Evolutionary conservation across 1,140 invertebrate species (phyloP).

Genomic region (Trichogramma pretiosum): DNA sequence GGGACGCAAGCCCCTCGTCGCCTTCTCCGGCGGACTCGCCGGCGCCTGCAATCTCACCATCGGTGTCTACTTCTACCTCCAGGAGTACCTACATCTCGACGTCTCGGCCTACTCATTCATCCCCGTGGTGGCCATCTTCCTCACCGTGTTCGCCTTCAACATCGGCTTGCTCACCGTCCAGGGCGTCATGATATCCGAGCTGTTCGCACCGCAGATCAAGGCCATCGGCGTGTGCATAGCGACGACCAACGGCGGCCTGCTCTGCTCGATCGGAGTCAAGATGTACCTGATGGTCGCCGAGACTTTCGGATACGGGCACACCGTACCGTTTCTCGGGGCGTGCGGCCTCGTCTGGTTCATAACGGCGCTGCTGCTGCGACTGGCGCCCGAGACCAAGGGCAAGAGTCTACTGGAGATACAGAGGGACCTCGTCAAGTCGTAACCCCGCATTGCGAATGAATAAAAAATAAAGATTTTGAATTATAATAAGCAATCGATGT

Average conservation of each 20-base stretch:
- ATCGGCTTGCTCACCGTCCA: slow-evolving; percentile 60
- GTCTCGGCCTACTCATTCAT: slow-evolving; percentile 42
- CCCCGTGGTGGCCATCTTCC: slow-evolving; percentile 50
- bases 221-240: slow-evolving; percentile 57
- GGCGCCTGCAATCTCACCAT: slow-evolving; percentile 42
- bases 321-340: slow-evolving; percentile 62
- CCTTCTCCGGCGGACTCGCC: slow-evolving; percentile 27
- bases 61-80: slow-evolving; percentile 51
- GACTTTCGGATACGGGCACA: slow-evolving; percentile 50
- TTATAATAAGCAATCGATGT: too few species aligned
- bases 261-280: slow-evolving; percentile 60
- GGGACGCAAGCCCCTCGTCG: slow-evolving; percentile 45
- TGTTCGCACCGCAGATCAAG: slow-evolving; percentile 61
- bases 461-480: too few species aligned
- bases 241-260: slow-evolving; percentile 56
- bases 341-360: slow-evolving; percentile 39
- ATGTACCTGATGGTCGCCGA: slow-evolving; percentile 56
- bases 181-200: slow-evolving; percentile 59
- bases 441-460: too few species aligned
- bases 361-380: slow-evolving; percentile 50
- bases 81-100: slow-evolving; percentile 46
- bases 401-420: slow-evolving; percentile 52
- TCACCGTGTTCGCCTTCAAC: slow-evolving; percentile 58
- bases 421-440: slow-evolving; percentile 18
- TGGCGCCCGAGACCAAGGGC: slow-evolving; percentile 71